A percentile compares a stretch with the other conserved stretches of the same genome.
Evolutionary conservation across 2,888 invertebrate species (phyloP).

Genomic region (Plebejus anna): DNA sequence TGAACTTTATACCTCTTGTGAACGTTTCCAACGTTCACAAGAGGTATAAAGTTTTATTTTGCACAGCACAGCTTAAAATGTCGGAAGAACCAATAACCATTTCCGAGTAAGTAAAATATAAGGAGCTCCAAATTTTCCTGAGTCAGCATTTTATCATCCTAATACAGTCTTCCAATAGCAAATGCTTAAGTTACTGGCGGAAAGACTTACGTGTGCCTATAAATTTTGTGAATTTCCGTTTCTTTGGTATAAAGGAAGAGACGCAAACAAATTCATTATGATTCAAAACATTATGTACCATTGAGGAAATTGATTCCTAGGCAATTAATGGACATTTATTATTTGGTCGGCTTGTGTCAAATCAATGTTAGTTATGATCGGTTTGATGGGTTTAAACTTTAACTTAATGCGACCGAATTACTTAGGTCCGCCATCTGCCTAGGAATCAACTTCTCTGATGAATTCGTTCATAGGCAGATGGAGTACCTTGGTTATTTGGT

Average conservation of each 20-base stretch:
- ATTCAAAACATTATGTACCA: background rate
- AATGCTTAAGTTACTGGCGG: background rate
- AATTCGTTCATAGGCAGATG: background rate
- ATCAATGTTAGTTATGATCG: no score
- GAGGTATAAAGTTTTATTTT: background rate
- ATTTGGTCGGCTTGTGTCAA: no score
- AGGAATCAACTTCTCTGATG: no score
- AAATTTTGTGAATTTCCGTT: background rate
- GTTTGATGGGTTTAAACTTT: no score
- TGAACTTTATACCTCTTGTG: no score
- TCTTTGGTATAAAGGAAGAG: background rate
- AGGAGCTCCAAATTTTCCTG: conserved; percentile 7
- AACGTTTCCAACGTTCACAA: no score
- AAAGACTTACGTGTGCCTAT: conserved; percentile 11
- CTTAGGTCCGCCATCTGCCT: no score
- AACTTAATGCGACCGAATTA: no score
- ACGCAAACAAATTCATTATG: background rate
- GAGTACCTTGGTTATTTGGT: background rate
- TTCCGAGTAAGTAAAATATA: background rate
- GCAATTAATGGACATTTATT: no score
- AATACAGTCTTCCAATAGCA: conserved; percentile 3
- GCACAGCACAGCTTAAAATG: background rate
- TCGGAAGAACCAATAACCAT: background rate
- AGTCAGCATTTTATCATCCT: conserved; percentile 5
- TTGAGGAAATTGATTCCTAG: no score